These are phyloP conservation scores for Caenorhabditis auriculariae DNA, from an alignment of 2,888 invertebrate genomes.

Conservation along the genomic window DNA sequence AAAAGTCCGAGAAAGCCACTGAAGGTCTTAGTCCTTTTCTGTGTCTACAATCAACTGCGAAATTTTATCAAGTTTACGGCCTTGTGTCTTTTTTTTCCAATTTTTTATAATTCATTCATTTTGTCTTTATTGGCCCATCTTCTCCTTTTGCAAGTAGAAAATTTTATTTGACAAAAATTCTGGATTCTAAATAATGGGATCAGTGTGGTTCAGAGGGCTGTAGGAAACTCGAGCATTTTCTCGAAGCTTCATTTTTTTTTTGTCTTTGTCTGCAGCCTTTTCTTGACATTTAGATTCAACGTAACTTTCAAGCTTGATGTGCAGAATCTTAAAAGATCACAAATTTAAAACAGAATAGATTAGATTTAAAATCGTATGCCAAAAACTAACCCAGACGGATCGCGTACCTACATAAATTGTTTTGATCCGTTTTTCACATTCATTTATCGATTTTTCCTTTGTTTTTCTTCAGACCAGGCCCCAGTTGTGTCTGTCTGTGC, in stretches of 20 bases:
- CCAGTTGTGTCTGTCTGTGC: neutral
- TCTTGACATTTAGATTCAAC: neutral
- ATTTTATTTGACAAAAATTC: neutral
- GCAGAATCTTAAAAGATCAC: neutral
- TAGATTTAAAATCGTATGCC: neutral
- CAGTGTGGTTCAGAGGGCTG: neutral
- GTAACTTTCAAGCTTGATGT: neutral
- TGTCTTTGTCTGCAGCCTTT: slow-evolving; percentile 1
- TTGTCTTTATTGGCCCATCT: too few species aligned
- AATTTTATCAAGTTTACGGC: too few species aligned
- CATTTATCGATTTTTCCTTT: slow-evolving; percentile 1
- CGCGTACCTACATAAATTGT: too few species aligned
- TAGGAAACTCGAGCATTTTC: slow-evolving; percentile 2
- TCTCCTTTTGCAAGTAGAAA: too few species aligned
- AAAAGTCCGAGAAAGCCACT: too few species aligned
- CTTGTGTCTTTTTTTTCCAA: too few species aligned
- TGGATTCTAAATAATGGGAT: neutral
- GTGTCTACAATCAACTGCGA: too few species aligned
- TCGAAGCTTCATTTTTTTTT: neutral
- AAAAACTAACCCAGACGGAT: too few species aligned
- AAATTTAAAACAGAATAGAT: neutral
- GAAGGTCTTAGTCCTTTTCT: too few species aligned
- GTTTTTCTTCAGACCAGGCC: neutral
- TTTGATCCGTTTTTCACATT: slow-evolving; percentile 11
- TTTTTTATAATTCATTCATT: too few species aligned